These are phyloP conservation scores for Drosophila setosimentum DNA, from an alignment of 2,888 invertebrate genomes.

Conservation along the genomic window DNA sequence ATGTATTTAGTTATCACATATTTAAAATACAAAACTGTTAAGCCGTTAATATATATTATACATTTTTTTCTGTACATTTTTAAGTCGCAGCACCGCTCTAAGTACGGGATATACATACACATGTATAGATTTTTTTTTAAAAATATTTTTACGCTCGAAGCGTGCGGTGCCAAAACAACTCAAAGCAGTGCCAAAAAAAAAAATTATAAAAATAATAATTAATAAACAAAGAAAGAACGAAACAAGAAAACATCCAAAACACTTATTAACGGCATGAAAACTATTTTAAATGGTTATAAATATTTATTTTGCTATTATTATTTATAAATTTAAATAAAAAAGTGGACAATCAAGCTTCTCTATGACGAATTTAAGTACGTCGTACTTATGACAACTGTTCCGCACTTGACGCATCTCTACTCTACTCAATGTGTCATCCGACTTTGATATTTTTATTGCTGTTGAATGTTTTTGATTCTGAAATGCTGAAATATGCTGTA, in stretches of 20 bases:
- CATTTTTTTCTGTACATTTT: slow-evolving; percentile 38
- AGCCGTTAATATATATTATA: slow-evolving; percentile 28
- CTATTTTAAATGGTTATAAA: slow-evolving; percentile 26
- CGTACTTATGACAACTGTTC: not conserved
- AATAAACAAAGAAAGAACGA: slow-evolving; percentile 2
- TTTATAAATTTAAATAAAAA: slow-evolving; percentile 4
- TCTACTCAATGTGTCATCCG: not conserved
- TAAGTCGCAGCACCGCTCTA: slow-evolving; percentile 46
- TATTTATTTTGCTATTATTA: slow-evolving; percentile 17
- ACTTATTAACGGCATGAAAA: slow-evolving; percentile 24
- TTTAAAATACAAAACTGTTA: slow-evolving; percentile 45
- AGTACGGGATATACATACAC: slow-evolving; percentile 21
- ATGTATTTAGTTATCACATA: slow-evolving; percentile 21
- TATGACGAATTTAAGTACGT: not conserved
- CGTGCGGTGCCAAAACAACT: slow-evolving; percentile 78
- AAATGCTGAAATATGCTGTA: no score
- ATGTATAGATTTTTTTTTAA: slow-evolving; percentile 24
- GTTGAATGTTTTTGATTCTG: not conserved
- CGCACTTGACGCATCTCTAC: not conserved
- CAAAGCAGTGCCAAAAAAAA: slow-evolving; percentile 78
- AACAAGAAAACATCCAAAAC: slow-evolving; percentile 3
- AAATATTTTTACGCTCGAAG: slow-evolving; percentile 65
- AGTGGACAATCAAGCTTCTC: slow-evolving; percentile 1
- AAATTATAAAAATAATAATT: slow-evolving; percentile 30
- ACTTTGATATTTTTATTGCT: not conserved